These are phyloP conservation scores for Brienomyrus brachyistius DNA, from an alignment of 2,113 vertebrate species.

Conservation along the genomic window DNA sequence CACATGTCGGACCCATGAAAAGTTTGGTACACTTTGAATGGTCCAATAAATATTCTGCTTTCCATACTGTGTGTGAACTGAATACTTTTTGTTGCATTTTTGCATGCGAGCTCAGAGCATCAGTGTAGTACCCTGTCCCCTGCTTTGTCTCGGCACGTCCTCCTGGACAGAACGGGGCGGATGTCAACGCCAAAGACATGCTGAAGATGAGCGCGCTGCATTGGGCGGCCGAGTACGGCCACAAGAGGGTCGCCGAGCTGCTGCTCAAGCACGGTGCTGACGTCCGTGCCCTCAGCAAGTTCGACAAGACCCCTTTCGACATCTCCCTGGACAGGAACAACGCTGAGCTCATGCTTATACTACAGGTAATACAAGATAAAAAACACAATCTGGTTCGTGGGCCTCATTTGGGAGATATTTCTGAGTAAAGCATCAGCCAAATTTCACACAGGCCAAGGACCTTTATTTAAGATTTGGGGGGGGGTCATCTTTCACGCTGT, in stretches of 20 bases:
- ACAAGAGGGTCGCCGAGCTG: constrained; percentile 67
- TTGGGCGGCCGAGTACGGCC: constrained; percentile 83
- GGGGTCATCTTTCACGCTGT: not conserved
- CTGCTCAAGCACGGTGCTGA: constrained; percentile 77
- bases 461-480: not conserved
- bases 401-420: not conserved
- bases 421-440: not conserved
- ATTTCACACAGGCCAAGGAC: not conserved
- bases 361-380: constrained; percentile 64
- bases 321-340: constrained; percentile 81
- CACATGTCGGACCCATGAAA: not conserved
- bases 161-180: constrained; percentile 71
- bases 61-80: not conserved
- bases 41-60: not conserved
- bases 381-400: not conserved
- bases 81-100: not conserved
- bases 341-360: constrained; percentile 68
- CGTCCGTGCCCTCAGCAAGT: constrained; percentile 79
- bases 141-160: not conserved
- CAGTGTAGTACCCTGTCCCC: not conserved
- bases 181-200: constrained; percentile 92
- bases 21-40: not conserved
- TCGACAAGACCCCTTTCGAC: constrained; percentile 84
- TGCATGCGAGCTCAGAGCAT: not conserved
- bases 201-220: constrained; percentile 90